Evolutionary conservation across 2,797 vertebrate genomes (phyloP).

Genomic region (Enteromius viviparus): DNA sequence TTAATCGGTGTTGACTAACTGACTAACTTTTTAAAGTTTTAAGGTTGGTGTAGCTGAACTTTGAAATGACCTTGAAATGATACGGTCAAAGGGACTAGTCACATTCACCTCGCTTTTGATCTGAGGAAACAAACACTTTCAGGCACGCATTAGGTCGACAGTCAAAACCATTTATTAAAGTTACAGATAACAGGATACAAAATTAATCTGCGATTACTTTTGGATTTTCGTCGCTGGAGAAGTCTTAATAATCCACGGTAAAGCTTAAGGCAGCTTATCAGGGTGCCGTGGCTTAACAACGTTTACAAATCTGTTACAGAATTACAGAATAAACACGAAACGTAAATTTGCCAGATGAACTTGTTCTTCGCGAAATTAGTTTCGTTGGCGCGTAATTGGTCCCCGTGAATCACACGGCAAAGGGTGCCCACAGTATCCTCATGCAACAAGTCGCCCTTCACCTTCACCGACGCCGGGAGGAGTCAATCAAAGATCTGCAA

Average conservation of each 20-base stretch:
- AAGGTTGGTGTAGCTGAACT: neutral
- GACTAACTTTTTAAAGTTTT: neutral
- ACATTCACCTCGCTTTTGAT: neutral
- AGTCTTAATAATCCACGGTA: constrained; percentile 33
- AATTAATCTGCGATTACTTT: constrained; percentile 45
- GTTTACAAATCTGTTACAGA: constrained; percentile 10
- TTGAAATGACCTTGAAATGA: constrained; percentile 12
- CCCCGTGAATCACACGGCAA: neutral
- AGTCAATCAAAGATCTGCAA: constrained; percentile 4
- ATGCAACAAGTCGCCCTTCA: constrained; percentile 42
- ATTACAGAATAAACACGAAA: constrained; percentile 20
- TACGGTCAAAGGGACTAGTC: constrained; percentile 6
- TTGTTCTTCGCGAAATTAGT: neutral
- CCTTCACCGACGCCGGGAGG: constrained; percentile 12
- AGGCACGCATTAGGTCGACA: constrained; percentile 26
- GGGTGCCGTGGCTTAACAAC: neutral
- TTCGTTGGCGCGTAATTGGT: constrained; percentile 15
- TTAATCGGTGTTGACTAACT: neutral
- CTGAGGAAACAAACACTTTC: neutral
- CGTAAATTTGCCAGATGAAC: neutral
- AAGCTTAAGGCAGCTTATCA: constrained; percentile 7
- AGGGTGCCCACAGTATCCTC: neutral
- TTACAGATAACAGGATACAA: constrained; percentile 43
- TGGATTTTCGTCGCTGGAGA: constrained; percentile 26
- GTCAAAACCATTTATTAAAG: constrained; percentile 30